phyloP scores from a whole-genome alignment of 2,113 vertebrate species.

The Ovis aries region ARS-UI_Ramb_v3.0 NC_056055.1:214794501-214795000 shows the following conservation, averaged over 20 bases:
- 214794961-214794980: not conserved
- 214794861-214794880: not conserved
- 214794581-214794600: accelerated
- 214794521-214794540: not conserved
- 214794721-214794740: not conserved
- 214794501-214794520: not conserved
- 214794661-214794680: not conserved
- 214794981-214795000: not conserved
- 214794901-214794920: not conserved
- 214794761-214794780: not conserved
- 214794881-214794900: not conserved
- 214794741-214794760: not conserved
- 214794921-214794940: not conserved
- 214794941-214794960: not conserved
- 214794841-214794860: not conserved
- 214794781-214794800: not conserved
- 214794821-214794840: not conserved
- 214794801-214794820: not conserved
- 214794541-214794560: not conserved
- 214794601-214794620: accelerated
- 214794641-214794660: not conserved
- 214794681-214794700: not conserved
- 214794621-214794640: not conserved
- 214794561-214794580: not conserved
- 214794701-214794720: not conserved